Base-by-base conservation (phyloP, 2,888 invertebrate species). In the Brachyptera putata region DNA sequence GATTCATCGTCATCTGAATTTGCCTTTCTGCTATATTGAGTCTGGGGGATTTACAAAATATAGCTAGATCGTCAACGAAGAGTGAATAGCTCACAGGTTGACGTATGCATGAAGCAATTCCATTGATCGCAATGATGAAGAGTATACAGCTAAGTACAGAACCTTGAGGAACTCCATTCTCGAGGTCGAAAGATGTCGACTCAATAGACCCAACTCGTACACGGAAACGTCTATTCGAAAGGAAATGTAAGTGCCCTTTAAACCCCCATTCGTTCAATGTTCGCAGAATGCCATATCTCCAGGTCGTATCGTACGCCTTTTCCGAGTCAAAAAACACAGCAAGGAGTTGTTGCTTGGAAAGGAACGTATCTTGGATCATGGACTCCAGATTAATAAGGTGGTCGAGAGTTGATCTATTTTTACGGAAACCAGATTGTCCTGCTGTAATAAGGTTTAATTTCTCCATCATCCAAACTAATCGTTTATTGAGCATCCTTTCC, bases 401-500 rank as follows among this genome's bases (percentile, higher is more conserved):
- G 25, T 60, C 62, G 13, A 4, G 21, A 24, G 21, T 50, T 24
- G 57, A 50, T 22, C 25, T 24, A 30, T 25, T 43, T 14, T 26
- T 43, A 11, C 39, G 43, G 50, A 26, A 56, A 46, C 46, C 48
- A 56, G 37, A 14, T 46, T 67, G 67, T n/a, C 24, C 24, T 1
- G 34, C 21, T 3, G 66, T 25, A n/a, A 66, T 36, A 3, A 65
- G 56, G 30, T 60, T 48, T 18, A 65, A 58, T 3, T 58, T 36
- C 46, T 67, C 66, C 4, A 67, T 57, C 21, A 56, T 57, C 65
- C 64, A 67, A 11, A 65, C 57, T 5, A 68, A 62, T 1, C 67
- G 50, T n/a, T 61, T 46, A 37, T 66, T 67, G 3, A 68, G 60
- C 64, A 68, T 66, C 34, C 61, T 26, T 49, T 67, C 68, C 63